Conservation (phyloP, 1,140 invertebrate genomes). For the Micrasema longulum region DNA sequence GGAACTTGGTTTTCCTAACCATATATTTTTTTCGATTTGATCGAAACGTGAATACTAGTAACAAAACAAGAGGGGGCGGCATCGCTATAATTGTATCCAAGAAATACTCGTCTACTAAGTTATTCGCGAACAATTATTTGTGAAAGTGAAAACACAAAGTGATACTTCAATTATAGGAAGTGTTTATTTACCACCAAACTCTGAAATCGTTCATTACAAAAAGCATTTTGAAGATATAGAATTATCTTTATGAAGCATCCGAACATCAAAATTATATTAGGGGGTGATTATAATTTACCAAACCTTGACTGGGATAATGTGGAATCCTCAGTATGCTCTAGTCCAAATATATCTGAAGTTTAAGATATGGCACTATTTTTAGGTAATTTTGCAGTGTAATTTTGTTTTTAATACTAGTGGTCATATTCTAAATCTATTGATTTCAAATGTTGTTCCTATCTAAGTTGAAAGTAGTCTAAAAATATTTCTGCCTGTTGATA, state of each 20-base stretch:
- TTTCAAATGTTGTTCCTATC: no score
- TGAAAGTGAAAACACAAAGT: background rate
- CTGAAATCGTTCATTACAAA: background rate
- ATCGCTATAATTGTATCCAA: background rate
- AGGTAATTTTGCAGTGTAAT: background rate
- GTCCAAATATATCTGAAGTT: background rate
- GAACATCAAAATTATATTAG: background rate
- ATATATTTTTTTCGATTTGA: background rate
- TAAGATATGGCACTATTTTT: background rate
- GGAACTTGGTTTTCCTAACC: background rate
- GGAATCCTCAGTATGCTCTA: background rate
- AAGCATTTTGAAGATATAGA: conserved; percentile 1
- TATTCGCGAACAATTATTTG: background rate
- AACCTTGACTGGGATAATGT: background rate
- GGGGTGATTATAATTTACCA: background rate
- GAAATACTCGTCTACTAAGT: background rate
- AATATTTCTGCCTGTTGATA: no score
- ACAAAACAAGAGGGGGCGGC: background rate
- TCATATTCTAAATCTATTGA: no score
- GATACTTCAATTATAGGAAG: background rate
- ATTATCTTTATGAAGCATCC: background rate
- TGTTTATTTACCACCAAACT: background rate
- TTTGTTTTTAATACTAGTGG: background rate
- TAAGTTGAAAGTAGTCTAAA: no score
- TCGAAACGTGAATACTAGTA: background rate